These are phyloP conservation scores for Speoplatyrhinus poulsoni DNA, from an alignment of 2,113 vertebrate genomes.

Conservation along the genomic window DNA sequence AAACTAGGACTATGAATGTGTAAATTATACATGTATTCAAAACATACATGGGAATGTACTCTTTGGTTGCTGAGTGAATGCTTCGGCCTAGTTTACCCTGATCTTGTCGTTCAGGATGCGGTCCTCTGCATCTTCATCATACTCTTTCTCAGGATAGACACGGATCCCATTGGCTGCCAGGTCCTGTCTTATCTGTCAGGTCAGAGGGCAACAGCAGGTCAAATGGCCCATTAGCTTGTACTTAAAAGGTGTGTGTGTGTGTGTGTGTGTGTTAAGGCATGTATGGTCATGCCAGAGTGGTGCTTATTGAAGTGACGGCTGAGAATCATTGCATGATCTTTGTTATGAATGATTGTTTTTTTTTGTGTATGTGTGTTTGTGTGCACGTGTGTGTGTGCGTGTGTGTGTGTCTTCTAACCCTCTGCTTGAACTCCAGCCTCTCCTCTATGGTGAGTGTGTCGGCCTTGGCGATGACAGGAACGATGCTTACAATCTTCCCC, in stretches of 20 bases:
- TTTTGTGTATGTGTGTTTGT: background rate
- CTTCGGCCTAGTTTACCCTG: slow-evolving; percentile 74
- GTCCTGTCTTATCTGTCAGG: slow-evolving; percentile 86
- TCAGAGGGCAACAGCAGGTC: slow-evolving; percentile 21
- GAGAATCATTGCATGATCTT: background rate
- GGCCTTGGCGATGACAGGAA: slow-evolving; percentile 87
- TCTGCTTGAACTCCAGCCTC: slow-evolving; percentile 84
- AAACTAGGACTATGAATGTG: no score
- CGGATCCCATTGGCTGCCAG: slow-evolving; percentile 83
- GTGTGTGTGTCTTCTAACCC: slow-evolving; percentile 72
- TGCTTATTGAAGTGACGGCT: background rate
- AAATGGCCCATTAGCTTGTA: background rate
- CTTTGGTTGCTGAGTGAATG: background rate
- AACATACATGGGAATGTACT: background rate
- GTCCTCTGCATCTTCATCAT: slow-evolving; percentile 87
- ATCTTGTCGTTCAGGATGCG: slow-evolving; percentile 85
- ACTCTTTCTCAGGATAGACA: slow-evolving; percentile 89
- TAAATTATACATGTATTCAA: background rate
- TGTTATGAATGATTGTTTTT: background rate
- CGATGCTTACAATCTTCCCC: slow-evolving; percentile 86
- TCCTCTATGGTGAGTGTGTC: slow-evolving; percentile 90
- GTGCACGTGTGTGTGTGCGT: background rate
- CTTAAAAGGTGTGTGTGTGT: background rate
- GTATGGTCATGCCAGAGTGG: background rate
- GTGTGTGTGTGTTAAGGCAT: background rate